phyloP scores from a whole-genome alignment of 2,113 vertebrate species.

The Odontesthes bonariensis region DNA sequence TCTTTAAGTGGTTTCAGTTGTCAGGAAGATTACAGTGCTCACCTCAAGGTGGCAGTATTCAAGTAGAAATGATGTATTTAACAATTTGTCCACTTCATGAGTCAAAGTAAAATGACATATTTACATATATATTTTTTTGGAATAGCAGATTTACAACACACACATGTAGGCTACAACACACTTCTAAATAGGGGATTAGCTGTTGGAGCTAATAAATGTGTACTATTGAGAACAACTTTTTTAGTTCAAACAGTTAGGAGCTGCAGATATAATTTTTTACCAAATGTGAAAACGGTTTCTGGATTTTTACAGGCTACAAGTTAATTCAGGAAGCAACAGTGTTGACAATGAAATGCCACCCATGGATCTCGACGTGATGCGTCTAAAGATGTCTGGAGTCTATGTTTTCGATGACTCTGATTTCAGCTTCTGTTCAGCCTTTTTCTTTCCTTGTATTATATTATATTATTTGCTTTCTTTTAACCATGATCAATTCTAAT shows the following conservation, averaged over 20 bases:
- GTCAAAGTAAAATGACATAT: not conserved
- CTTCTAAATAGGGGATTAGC: not conserved
- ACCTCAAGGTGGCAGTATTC: conserved; percentile 63
- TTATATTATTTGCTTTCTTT: not conserved
- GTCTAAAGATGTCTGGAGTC: not conserved
- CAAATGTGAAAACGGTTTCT: too few species aligned
- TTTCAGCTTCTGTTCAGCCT: not conserved
- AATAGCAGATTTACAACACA: too few species aligned
- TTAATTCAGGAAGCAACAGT: not conserved
- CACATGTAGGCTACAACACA: not conserved
- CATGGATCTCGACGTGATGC: not conserved
- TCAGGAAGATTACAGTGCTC: not conserved
- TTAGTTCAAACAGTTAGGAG: too few species aligned
- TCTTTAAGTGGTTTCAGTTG: too few species aligned
- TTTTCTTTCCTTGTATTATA: not conserved
- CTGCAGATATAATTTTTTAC: too few species aligned
- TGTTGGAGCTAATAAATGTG: too few species aligned
- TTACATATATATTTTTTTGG: not conserved
- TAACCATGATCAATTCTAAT: not conserved
- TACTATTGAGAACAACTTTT: too few species aligned
- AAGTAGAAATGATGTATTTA: conserved; percentile 3
- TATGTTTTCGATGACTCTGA: not conserved
- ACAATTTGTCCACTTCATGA: too few species aligned
- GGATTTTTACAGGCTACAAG: too few species aligned
- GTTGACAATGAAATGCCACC: not conserved